These are phyloP conservation scores for Phania funesta DNA, from an alignment of 2,888 invertebrate species.

Conservation along the genomic window DNA sequence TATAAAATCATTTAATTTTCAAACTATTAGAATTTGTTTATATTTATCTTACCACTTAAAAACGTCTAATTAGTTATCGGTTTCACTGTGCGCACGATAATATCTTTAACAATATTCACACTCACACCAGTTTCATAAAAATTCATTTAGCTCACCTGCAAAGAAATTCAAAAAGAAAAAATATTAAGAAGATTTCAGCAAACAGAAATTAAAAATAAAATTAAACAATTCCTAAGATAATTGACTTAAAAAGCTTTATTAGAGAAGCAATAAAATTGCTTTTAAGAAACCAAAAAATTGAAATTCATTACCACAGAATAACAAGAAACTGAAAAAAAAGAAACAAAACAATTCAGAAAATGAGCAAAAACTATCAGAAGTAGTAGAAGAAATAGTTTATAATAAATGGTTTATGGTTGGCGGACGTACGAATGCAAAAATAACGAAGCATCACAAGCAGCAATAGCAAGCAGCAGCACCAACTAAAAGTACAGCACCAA, in stretches of 20 bases:
- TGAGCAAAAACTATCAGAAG: slow-evolving; percentile 1
- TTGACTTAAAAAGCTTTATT: slow-evolving; percentile 64
- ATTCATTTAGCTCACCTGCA: slow-evolving; percentile 44
- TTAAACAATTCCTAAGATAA: slow-evolving; percentile 57
- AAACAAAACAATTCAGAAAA: slow-evolving; percentile 39
- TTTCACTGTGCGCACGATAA: neutral
- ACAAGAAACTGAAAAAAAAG: slow-evolving; percentile 30
- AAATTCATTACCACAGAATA: slow-evolving; percentile 62
- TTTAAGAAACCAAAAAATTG: slow-evolving; percentile 47
- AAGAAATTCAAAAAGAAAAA: slow-evolving; percentile 30
- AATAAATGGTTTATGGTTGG: slow-evolving; percentile 63
- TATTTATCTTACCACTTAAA: slow-evolving; percentile 7
- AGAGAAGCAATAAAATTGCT: slow-evolving; percentile 65
- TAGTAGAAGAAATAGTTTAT: slow-evolving; percentile 43
- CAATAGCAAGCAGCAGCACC: slow-evolving; percentile 17
- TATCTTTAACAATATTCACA: slow-evolving; percentile 7
- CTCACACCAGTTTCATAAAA: neutral
- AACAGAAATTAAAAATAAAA: slow-evolving; percentile 5
- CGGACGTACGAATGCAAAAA: neutral
- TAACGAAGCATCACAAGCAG: neutral
- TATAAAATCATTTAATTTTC: neutral
- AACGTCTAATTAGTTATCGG: slow-evolving; percentile 7
- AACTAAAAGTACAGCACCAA: slow-evolving; percentile 66
- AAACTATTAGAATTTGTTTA: neutral
- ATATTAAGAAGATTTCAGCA: slow-evolving; percentile 34